phyloP scores from a whole-genome alignment of 2,888 invertebrate species.

The Anodontia alba region DNA sequence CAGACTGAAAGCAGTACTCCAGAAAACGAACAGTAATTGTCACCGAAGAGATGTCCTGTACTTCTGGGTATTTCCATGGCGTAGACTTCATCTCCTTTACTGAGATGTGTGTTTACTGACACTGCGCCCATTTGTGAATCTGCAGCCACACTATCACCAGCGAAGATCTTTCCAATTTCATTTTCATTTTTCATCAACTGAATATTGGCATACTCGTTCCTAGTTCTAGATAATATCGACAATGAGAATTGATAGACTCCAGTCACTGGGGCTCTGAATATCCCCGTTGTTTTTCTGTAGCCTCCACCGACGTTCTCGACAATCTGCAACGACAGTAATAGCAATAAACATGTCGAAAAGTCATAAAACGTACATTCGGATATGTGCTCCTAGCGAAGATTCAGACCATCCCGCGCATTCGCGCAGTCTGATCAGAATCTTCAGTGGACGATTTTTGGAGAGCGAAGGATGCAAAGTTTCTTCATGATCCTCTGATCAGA shows the following conservation, averaged over 20 bases:
- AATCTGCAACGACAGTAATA: background rate
- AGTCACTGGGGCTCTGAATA: constrained; percentile 9
- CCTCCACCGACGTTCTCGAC: background rate
- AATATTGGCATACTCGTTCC: background rate
- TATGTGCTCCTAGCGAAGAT: too few relatives aligned
- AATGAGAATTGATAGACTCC: constrained; percentile 7
- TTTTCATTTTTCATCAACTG: constrained; percentile 8
- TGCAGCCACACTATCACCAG: background rate
- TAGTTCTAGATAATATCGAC: background rate
- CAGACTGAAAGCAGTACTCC: background rate
- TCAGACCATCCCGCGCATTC: too few relatives aligned
- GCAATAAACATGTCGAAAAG: too few relatives aligned
- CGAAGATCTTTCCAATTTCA: constrained; percentile 6
- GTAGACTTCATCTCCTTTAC: constrained; percentile 10
- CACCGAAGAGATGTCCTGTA: background rate
- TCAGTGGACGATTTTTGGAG: too few relatives aligned
- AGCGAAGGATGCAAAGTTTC: too few relatives aligned
- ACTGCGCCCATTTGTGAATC: constrained; percentile 1
- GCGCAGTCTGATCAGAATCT: too few relatives aligned
- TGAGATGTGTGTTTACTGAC: background rate
- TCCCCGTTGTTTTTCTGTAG: background rate
- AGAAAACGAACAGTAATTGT: background rate
- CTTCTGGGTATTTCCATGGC: background rate
- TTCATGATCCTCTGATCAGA: too few relatives aligned
- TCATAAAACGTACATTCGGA: too few relatives aligned